Evolutionary conservation across 2,797 vertebrate species (phyloP).

Genomic region (Notamacropus eugenii): DNA sequence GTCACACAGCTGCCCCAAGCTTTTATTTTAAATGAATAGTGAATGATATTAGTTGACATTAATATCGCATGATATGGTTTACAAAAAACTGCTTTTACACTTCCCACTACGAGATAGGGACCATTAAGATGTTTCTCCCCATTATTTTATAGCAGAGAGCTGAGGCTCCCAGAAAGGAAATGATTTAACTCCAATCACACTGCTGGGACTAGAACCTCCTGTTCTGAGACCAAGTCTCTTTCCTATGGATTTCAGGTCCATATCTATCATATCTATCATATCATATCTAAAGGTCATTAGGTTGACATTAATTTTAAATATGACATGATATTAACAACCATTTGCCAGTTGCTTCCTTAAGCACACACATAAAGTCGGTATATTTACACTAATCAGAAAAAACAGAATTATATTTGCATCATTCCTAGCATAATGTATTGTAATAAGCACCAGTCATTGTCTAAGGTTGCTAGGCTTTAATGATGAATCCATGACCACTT

Average conservation of each 20-base stretch:
- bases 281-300: neutral
- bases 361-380: neutral
- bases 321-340: neutral
- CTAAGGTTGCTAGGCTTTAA: neutral
- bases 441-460: neutral
- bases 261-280: neutral
- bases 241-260: neutral
- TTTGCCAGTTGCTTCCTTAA: neutral
- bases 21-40: too few relatives aligned
- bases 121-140: too few relatives aligned
- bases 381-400: neutral
- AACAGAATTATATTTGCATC: neutral
- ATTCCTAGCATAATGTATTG: neutral
- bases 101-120: too few relatives aligned
- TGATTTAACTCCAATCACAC: neutral
- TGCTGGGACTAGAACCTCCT: neutral
- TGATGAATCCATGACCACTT: neutral
- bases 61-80: neutral
- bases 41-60: too few relatives aligned
- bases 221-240: neutral
- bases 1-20: too few relatives aligned
- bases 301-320: neutral
- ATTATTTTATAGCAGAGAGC: too few relatives aligned
- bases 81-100: neutral
- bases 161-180: neutral